Percentiles rank a stretch among this genome's conserved stretches.
Evolutionary conservation across 2,797 vertebrate genomes (phyloP).

Genomic region (Leontocebus nigricollis): DNA sequence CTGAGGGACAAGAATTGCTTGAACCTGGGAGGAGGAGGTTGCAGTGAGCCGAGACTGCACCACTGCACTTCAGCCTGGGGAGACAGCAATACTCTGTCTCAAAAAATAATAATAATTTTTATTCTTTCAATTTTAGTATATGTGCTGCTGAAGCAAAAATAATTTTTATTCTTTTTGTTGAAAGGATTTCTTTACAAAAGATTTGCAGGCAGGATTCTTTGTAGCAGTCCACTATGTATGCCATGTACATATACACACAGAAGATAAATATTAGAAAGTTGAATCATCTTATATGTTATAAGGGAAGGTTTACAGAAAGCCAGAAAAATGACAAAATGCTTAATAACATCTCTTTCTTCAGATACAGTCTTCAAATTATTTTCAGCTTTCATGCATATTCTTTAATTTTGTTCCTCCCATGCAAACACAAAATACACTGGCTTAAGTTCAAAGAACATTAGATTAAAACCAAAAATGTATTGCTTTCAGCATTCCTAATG

Average conservation of each 20-base stretch:
- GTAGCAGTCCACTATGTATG: not conserved
- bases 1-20: not conserved
- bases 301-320: not conserved
- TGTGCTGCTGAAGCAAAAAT: no score
- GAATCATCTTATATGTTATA: not conserved
- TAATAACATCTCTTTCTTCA: constrained; percentile 19
- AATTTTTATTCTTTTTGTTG: not conserved
- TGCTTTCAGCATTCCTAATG: constrained; percentile 47
- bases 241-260: not conserved
- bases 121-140: no score
- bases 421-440: constrained; percentile 16
- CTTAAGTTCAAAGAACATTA: constrained; percentile 47
- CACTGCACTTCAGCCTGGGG: no score
- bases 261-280: constrained; percentile 13
- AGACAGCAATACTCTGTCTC: no score
- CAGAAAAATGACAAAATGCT: constrained; percentile 32
- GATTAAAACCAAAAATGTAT: constrained; percentile 32
- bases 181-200: constrained; percentile 32
- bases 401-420: constrained; percentile 42
- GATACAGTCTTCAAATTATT: constrained; percentile 48
- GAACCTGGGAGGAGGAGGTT: no score
- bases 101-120: no score
- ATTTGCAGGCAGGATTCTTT: constrained; percentile 15
- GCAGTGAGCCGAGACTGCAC: no score
- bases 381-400: constrained; percentile 45